Conservation (phyloP, 2,888 invertebrate genomes). For the Hybos culiciformis region DNA sequence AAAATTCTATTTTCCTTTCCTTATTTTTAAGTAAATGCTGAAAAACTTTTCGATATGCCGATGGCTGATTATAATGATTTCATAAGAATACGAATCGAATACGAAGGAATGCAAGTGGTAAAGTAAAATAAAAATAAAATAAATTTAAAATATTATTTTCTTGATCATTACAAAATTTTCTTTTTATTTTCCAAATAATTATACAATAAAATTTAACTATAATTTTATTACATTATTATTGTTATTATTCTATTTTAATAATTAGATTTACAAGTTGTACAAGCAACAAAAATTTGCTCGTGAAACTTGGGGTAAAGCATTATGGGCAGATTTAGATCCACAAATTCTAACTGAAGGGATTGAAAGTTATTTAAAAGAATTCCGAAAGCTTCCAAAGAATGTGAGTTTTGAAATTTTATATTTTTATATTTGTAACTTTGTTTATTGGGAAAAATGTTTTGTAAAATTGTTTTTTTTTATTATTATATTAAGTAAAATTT, state of each 20-base stretch:
- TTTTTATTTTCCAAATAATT: not conserved
- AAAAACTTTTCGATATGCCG: constrained; percentile 76
- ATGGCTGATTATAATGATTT: constrained; percentile 71
- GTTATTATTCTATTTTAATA: constrained; percentile 2
- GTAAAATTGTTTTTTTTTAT: too few species aligned
- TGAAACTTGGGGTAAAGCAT: constrained; percentile 70
- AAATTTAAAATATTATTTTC: not conserved
- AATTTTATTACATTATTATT: not conserved
- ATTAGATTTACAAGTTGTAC: constrained; percentile 64
- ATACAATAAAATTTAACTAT: not conserved
- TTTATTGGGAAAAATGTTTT: too few species aligned
- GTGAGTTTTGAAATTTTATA: too few species aligned
- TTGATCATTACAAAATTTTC: not conserved
- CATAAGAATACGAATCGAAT: constrained; percentile 47
- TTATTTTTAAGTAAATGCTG: constrained; percentile 48
- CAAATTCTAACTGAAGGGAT: constrained; percentile 75
- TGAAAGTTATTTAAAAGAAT: constrained; percentile 67
- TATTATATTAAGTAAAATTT: not conserved
- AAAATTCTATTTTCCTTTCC: not conserved
- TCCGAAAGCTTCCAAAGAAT: constrained; percentile 55
- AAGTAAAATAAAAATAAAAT: not conserved
- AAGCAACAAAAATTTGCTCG: constrained; percentile 61
- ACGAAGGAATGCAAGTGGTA: constrained; percentile 47
- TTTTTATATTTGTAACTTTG: too few species aligned
- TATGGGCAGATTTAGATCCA: constrained; percentile 80